These are phyloP conservation scores for Lobophora halterata DNA, from an alignment of 2,888 invertebrate genomes.

Conservation along the genomic window DNA sequence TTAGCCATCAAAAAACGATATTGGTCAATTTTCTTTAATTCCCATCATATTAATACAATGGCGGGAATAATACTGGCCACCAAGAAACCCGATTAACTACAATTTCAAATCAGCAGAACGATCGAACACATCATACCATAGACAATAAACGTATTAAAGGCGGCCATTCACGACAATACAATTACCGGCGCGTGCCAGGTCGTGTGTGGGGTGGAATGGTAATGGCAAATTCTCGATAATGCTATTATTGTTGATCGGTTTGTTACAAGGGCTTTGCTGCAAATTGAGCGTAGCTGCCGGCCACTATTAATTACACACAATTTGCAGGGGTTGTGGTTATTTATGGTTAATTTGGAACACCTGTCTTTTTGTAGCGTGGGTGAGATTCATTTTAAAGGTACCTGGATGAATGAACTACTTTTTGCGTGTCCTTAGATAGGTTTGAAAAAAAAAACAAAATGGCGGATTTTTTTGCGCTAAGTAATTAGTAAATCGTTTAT, in stretches of 20 bases:
- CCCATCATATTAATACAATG: too few relatives aligned
- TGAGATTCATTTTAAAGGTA: slow-evolving; percentile 1
- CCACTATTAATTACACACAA: slow-evolving; percentile 64
- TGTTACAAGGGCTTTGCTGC: slow-evolving; percentile 61
- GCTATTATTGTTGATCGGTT: slow-evolving; percentile 58
- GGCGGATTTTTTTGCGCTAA: too few relatives aligned
- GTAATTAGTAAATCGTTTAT: too few relatives aligned
- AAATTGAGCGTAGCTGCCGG: slow-evolving; percentile 64
- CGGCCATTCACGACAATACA: slow-evolving; percentile 55
- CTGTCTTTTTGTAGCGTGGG: slow-evolving; percentile 8
- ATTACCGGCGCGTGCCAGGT: slow-evolving; percentile 65
- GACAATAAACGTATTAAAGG: slow-evolving; percentile 65
- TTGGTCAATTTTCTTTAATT: too few relatives aligned
- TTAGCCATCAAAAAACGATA: too few relatives aligned
- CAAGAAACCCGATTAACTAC: slow-evolving; percentile 29
- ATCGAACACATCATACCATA: slow-evolving; percentile 45
- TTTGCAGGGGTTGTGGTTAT: slow-evolving; percentile 34
- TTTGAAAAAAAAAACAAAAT: too few relatives aligned
- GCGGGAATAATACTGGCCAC: slow-evolving; percentile 2
- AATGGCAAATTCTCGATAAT: slow-evolving; percentile 63
- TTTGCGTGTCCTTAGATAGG: too few relatives aligned
- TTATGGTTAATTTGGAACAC: slow-evolving; percentile 32
- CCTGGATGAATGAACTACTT: too few relatives aligned
- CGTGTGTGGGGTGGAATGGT: slow-evolving; percentile 34
- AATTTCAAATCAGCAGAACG: slow-evolving; percentile 44